Base-by-base conservation (phyloP, 2,888 invertebrate genomes). In the Therioaphis trifolii region DNA sequence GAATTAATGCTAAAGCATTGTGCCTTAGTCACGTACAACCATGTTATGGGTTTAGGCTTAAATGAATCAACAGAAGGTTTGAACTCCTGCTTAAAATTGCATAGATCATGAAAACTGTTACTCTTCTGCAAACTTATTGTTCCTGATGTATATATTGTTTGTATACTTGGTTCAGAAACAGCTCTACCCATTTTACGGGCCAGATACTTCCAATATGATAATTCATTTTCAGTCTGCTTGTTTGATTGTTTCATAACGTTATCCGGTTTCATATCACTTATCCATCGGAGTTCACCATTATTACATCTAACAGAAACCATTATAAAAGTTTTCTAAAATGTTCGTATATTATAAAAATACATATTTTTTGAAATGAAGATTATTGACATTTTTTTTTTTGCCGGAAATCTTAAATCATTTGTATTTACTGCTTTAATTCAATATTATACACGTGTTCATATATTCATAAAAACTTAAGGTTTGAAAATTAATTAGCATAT, bases 161-260 rank as follows among this genome's bases (percentile, higher is more conserved):
- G 55, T n/a, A 80, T n/a, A 46, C 46, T 43, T 12, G 80, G 80
- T 15, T 80, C 80, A 9, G 80, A 71, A 12, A 80, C 71, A 0
- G 71, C 69, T 35, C 58, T 55, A 21, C 12, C 11, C n/a, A 71
- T 58, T 12, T n/a, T 27, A 21, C 46, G 71, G n/a, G 14, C 29
- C 15, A 29, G 27, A 80, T 80, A 80, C 29, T 80, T 35, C 80
- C 80, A 80, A 15, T 71, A 80, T 5, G 29, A 35, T 15, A 80
- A 21, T 15, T 58, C 21, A 21, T 61, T 58, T 43, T 43, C 46
- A 24, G 24, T 29, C 27, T 4, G 4, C 21, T 9, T 7, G 21
- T 1, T 29, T 14, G 14, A 12, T 46, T 4, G 1, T 18, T 7
- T n/a, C 21, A 9, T 4, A 18, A 49, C 24, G 61, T 27, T 12